phyloP scores from a whole-genome alignment of 1,140 invertebrate species.

The Semibalanus balanoides region DNA sequence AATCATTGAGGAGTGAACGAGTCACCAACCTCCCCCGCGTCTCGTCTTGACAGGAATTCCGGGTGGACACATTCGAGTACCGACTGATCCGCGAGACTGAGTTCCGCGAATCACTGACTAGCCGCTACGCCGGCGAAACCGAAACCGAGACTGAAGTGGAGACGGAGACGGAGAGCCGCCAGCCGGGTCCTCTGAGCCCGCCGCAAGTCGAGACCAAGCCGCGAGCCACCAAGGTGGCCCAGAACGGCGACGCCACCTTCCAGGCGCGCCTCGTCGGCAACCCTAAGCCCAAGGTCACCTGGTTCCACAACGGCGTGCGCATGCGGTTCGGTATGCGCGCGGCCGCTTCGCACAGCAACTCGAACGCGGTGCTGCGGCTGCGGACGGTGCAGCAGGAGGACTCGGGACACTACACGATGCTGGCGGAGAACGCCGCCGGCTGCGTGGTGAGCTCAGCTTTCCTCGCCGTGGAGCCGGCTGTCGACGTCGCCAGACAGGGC shows the following conservation, averaged over 20 bases:
- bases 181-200: constrained; percentile 57
- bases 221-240: constrained; percentile 77
- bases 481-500: neutral
- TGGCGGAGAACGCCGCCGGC: constrained; percentile 77
- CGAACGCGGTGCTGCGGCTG: constrained; percentile 86
- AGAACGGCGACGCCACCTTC: constrained; percentile 83
- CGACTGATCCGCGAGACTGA: constrained; percentile 71
- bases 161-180: constrained; percentile 24
- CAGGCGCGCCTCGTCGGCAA: constrained; percentile 54
- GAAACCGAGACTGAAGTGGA: constrained; percentile 62
- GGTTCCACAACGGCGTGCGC: constrained; percentile 86
- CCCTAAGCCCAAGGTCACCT: constrained; percentile 58
- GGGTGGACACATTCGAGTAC: constrained; percentile 90
- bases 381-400: constrained; percentile 73
- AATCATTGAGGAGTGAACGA: no score
- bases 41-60: constrained; percentile 29
- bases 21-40: no score
- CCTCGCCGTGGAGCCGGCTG: constrained; percentile 51
- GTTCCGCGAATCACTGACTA: constrained; percentile 85
- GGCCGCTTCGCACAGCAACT: constrained; percentile 74
- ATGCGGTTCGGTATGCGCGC: constrained; percentile 60
- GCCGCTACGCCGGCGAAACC: constrained; percentile 47
- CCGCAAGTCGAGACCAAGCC: constrained; percentile 81
- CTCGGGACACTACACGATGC: constrained; percentile 81
- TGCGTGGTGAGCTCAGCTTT: constrained; percentile 82